A percentile compares a stretch with the other conserved stretches of the same genome.
These are phyloP conservation scores for Helarctos malayanus DNA, from an alignment of 2,797 vertebrate genomes.

Conservation along the genomic window DNA sequence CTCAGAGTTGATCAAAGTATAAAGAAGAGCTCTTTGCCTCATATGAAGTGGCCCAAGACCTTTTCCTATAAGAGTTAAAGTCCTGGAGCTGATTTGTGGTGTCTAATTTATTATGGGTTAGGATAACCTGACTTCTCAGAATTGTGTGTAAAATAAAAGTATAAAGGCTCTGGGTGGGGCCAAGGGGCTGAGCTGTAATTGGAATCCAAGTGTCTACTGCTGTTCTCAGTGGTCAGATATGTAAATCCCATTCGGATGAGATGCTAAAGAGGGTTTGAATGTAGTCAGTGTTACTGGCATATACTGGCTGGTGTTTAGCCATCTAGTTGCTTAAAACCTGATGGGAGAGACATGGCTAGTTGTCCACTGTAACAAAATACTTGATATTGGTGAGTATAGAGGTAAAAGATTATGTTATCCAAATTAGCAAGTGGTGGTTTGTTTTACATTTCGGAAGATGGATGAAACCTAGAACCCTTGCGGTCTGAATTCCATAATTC, in stretches of 20 bases:
- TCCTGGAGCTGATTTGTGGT: neutral
- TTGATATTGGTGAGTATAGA: neutral
- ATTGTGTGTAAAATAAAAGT: slow-evolving; percentile 31
- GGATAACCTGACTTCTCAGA: slow-evolving; percentile 39
- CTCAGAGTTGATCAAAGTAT: neutral
- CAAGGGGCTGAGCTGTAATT: neutral
- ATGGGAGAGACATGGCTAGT: neutral
- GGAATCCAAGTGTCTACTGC: neutral
- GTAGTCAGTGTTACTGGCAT: neutral
- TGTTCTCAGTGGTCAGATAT: neutral
- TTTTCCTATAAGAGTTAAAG: neutral
- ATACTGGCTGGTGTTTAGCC: neutral
- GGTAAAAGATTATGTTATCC: slow-evolving; percentile 42
- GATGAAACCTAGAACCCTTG: neutral
- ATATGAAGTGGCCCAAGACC: neutral
- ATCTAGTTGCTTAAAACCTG: neutral
- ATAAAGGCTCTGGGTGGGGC: neutral
- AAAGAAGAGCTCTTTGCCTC: slow-evolving; percentile 12
- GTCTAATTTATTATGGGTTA: slow-evolving; percentile 48
- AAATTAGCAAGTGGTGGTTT: slow-evolving; percentile 17
- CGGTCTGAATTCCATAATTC: neutral
- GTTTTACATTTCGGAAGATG: slow-evolving; percentile 10
- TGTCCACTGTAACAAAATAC: neutral
- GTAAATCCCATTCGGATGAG: neutral
- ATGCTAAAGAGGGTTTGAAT: neutral